Evolutionary conservation across 2,888 invertebrate genomes (phyloP).

Genomic region (Leptinotarsa peninsularis): DNA sequence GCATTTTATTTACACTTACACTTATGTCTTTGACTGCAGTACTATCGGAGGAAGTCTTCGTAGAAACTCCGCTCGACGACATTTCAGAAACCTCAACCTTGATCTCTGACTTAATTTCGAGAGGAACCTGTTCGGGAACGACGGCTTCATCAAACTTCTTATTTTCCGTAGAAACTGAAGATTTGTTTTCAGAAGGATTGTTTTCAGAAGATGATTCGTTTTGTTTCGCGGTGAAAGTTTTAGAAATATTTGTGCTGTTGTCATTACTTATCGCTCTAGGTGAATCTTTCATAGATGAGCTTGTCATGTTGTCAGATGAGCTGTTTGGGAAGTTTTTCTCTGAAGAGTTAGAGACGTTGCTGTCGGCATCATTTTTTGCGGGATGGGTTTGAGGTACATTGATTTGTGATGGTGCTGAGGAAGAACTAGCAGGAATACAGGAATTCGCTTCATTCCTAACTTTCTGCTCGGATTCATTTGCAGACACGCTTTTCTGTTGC

Average conservation of each 20-base stretch:
- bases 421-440: not conserved
- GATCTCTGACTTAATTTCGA: not conserved
- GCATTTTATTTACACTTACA: conserved; percentile 16
- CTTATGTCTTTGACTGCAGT: conserved; percentile 3
- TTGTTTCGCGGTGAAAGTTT: not conserved
- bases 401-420: not conserved
- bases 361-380: not conserved
- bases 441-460: not conserved
- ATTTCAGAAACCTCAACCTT: not conserved
- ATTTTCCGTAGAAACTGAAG: not conserved
- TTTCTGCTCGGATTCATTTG: not conserved
- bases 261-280: not conserved
- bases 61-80: not conserved
- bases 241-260: not conserved
- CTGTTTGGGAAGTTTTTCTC: not conserved
- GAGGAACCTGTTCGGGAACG: not conserved
- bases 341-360: not conserved
- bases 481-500: not conserved
- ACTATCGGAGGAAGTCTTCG: not conserved
- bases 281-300: not conserved
- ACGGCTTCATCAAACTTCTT: not conserved
- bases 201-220: not conserved
- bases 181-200: not conserved
- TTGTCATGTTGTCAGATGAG: not conserved
- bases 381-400: not conserved